Conservation (phyloP, 2,797 vertebrate species). For the Alosa sapidissima region DNA sequence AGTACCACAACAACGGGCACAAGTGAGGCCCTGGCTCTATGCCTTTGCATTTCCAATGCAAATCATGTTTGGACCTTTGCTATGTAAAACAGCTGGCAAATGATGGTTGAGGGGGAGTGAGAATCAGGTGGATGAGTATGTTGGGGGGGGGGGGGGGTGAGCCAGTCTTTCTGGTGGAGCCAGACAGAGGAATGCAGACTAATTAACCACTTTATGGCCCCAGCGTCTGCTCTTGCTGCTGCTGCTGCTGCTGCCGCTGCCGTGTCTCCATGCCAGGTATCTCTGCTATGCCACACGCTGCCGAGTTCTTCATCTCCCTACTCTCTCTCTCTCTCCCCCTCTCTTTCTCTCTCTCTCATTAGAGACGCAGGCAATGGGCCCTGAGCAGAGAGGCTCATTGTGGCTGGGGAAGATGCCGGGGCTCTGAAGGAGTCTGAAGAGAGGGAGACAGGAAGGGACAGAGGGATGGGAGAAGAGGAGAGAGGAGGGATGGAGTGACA, state of each 20-base stretch:
- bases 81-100: not conserved
- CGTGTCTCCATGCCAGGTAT: not conserved
- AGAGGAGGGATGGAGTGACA: not conserved
- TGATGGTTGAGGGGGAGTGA: not conserved
- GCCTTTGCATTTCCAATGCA: not conserved
- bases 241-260: not conserved
- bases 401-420: not conserved
- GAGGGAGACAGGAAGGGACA: not conserved
- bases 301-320: not conserved
- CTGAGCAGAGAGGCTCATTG: not conserved
- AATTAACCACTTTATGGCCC: conserved; percentile 10
- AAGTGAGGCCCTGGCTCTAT: not conserved
- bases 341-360: conserved; percentile 8
- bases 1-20: not conserved
- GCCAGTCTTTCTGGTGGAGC: not conserved
- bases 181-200: not conserved
- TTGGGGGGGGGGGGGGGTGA: not conserved
- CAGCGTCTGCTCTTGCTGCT: not conserved
- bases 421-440: not conserved
- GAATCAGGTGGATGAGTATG: not conserved
- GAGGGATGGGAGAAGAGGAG: not conserved
- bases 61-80: not conserved
- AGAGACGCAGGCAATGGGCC: not conserved
- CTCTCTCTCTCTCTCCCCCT: not conserved
- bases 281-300: not conserved